A percentile compares a stretch with the other conserved stretches of the same genome.
Conservation (phyloP, 2,113 vertebrate genomes). For the Prietella phreatophila region DNA sequence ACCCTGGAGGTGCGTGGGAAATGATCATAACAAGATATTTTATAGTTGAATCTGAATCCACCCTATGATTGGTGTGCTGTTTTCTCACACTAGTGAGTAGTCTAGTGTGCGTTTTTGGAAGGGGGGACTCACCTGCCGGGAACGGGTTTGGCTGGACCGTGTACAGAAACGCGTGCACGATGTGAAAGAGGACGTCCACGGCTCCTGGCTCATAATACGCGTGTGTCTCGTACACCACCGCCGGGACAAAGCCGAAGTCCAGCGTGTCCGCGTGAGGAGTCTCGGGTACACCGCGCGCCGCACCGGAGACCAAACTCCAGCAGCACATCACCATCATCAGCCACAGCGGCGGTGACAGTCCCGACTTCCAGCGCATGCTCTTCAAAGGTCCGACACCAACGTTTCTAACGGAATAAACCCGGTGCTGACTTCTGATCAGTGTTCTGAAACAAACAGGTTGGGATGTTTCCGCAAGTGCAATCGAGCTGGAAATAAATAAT, state of each 20-base stretch:
- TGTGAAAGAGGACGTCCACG: slow-evolving; percentile 79
- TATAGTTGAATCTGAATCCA: no score
- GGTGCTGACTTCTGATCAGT: neutral
- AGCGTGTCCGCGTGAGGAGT: slow-evolving; percentile 43
- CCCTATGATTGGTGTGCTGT: neutral
- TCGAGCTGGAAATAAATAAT: neutral
- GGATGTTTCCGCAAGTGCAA: neutral
- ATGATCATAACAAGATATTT: no score
- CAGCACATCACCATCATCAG: neutral
- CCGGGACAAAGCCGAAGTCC: slow-evolving; percentile 85
- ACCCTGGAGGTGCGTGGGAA: no score
- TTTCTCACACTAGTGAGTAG: neutral
- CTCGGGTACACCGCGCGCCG: neutral
- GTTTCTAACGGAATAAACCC: neutral
- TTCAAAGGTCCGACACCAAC: neutral
- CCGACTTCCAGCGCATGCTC: neutral
- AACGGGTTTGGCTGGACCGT: slow-evolving; percentile 85
- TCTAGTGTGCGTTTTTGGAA: neutral
- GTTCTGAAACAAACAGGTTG: neutral
- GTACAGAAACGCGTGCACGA: slow-evolving; percentile 84
- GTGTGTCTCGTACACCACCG: slow-evolving; percentile 79
- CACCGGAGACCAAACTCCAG: neutral
- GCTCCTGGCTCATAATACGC: slow-evolving; percentile 78
- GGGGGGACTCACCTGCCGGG: slow-evolving; percentile 82
- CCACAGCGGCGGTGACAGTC: no score